These are phyloP conservation scores for Gorsachius goisagi DNA, from an alignment of 2,113 vertebrate genomes.

Conservation along the genomic window DNA sequence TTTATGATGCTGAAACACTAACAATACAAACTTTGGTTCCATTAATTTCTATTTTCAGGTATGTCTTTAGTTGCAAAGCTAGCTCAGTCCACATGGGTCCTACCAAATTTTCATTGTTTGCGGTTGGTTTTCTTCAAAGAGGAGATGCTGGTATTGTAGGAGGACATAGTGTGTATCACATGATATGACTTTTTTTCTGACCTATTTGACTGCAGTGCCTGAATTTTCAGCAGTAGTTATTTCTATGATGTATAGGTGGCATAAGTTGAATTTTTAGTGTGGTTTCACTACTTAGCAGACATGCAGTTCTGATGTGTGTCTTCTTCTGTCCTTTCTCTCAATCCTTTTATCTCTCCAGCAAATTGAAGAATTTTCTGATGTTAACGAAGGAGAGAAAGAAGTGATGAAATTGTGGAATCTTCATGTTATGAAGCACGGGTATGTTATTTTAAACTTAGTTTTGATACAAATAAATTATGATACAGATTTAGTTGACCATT, in stretches of 20 bases:
- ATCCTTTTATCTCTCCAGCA: conserved; percentile 76
- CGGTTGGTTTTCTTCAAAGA: neutral
- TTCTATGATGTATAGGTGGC: neutral
- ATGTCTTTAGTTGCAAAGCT: neutral
- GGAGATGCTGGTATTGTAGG: neutral
- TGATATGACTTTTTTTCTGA: neutral
- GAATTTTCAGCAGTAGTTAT: neutral
- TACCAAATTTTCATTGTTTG: neutral
- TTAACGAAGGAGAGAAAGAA: conserved; percentile 98
- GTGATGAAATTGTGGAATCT: conserved; percentile 99
- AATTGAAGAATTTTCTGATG: conserved; percentile 99
- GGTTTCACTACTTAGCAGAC: neutral
- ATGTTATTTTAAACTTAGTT: conserved; percentile 32
- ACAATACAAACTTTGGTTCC: neutral
- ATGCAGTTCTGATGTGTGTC: neutral
- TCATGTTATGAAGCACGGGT: conserved; percentile 98
- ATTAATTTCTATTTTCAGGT: neutral
- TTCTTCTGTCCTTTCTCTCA: neutral
- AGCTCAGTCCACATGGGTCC: neutral
- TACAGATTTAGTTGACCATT: neutral
- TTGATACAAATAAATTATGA: neutral
- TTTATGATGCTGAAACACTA: neutral
- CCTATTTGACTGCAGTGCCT: neutral
- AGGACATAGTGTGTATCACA: neutral
- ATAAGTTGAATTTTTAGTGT: neutral